A percentile compares a stretch with the other conserved stretches of the same genome.
These are phyloP conservation scores for Nicator chloris DNA, from an alignment of 2,113 vertebrate genomes.

Conservation along the genomic window DNA sequence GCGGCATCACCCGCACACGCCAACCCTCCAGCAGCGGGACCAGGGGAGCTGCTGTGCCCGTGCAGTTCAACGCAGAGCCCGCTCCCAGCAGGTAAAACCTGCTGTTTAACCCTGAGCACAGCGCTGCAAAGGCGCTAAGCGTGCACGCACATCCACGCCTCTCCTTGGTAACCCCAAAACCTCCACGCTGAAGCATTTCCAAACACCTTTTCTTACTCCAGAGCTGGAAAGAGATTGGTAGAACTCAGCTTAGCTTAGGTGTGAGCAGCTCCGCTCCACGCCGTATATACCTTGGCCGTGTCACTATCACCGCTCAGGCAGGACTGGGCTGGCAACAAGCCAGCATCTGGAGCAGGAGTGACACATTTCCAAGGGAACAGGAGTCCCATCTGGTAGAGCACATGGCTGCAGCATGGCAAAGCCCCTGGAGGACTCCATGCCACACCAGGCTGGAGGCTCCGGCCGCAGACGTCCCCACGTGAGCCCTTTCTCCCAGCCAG, in stretches of 20 bases:
- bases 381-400: conserved; percentile 29
- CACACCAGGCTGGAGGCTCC: background rate
- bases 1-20: background rate
- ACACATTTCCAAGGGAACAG: background rate
- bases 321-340: background rate
- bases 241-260: background rate
- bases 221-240: background rate
- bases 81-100: background rate
- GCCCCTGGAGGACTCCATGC: background rate
- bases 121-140: background rate
- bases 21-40: background rate
- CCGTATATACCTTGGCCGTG: accelerated
- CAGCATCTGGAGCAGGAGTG: background rate
- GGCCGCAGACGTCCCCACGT: accelerated
- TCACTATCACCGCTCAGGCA: accelerated
- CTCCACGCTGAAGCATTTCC: background rate
- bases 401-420: background rate
- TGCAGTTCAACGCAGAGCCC: accelerated
- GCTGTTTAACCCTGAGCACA: background rate
- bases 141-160: accelerated
- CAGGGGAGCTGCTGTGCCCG: background rate
- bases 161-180: background rate
- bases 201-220: background rate
- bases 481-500: background rate
- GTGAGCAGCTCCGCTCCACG: background rate